Evolutionary conservation across 2,797 vertebrate species (phyloP), one percentile per base, ranked within the genome.

Genomic region (Scomberomorus guttatus): DNA sequence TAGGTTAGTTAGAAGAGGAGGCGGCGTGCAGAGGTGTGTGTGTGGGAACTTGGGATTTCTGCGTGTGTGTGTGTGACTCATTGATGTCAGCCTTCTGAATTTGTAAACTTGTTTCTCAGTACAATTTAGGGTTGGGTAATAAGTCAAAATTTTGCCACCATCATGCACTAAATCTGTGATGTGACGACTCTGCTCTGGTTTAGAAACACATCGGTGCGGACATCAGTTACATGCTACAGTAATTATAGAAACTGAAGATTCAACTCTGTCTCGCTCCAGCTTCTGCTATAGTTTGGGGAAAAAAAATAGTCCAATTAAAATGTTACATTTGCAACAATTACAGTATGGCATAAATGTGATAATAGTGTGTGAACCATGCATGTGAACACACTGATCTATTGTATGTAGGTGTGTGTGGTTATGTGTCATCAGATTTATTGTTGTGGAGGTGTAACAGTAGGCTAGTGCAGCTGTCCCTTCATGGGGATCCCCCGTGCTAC

Each of bases 401-500:
- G 72, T 65, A 39, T 54, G 20, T 58, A 39, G 59, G 29, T 62
- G 50, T 42, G 56, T 77, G 34, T 18, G 22, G 58, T n/a, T 60
- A 68, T 72, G 75, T 82, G 74, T 83, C 46, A 80, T 81, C 79
- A 62, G 20, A 69, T 15, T 57, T 71, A 59, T 52, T 57, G 76
- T 86, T 83, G 86, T 86, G 72, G 17, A 76, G 75, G 50, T 85
- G 81, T 89, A 89, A 81, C 75, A 72, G 50, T 72, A 80, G 83
- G 58, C 82, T 51, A 44, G 55, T 75, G 70, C 75, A 84, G 72
- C 83, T 87, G 73, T 86, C 69, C 69, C 54, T 75, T 78, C n/a
- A 63, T 25, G 80, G 90, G 88, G 75, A 87, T 81, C 66, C 79
- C 86, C 87, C 50, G 1, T 55, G 84, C 64, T 74, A 89, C 68